Evolutionary conservation across 2,797 vertebrate genomes (phyloP), one percentile per base, ranked within the genome.

Genomic region (Myotis vivesi): DNA sequence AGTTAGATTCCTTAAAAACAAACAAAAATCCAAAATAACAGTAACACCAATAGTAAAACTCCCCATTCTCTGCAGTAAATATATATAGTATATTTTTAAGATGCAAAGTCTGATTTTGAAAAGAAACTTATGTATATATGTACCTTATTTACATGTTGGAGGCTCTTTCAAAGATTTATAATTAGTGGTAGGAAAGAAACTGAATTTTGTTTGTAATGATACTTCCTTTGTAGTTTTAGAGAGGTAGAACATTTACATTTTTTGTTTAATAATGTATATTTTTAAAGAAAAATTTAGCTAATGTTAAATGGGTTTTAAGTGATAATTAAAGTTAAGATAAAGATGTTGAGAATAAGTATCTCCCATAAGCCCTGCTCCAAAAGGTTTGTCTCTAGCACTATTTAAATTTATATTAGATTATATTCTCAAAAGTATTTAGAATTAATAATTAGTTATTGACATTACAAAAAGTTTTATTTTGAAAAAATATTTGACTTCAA

Each of bases 211-310:
- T 95, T 89, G 30, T 87, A n/a, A 89, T 85, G 9, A 87, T 75
- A 86, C 71, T 94, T 89, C 9, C 77, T 95, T 86, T 68, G 11
- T 84, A 72, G 22, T 88, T 82, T 89, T 55, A 80, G 53, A 80
- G 36, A 82, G 64, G 17, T 91, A 85, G 44, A 81, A 87, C 55
- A 71, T 71, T 64, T 16, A 95, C 91, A 46, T 69, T 64, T 69
- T 86, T 92, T 96, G 10, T 87, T 84, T 83, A 72, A 86, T 77
- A 93, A 41, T 71, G 69, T 77, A 23, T 53, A 6, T 87, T 80
- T 94, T 25, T 90, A 49, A 20, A 86, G 81, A 41, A 94, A 96
- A 83, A 46, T 5, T 55, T n/a, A 84, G 33, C 22, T 77, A 77
- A 75, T 69, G 23, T 91, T 94, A 86, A 85, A 22, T 88, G 8